Base-by-base conservation (phyloP, 2,888 invertebrate species). In the Ametastegia equiseti region DNA sequence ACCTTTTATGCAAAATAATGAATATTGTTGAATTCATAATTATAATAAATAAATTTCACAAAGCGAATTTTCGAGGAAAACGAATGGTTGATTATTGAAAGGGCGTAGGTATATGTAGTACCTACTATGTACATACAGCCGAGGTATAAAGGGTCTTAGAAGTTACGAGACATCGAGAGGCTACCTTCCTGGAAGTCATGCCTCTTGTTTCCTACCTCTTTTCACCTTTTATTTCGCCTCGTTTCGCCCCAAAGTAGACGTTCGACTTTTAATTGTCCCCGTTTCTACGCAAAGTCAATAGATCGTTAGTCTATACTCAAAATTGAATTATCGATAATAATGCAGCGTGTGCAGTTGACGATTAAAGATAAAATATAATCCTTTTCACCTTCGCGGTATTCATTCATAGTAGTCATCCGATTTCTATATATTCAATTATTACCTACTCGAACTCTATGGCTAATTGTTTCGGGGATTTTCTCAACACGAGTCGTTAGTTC, bases 81-180 rank as follows among this genome's bases (percentile, higher is more conserved):
- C 23, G 27, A 71, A 45, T 71, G 13, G 9, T 7, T 30, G 15
- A 45, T 71, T 19, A 27, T 30, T 15, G 39, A 39, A 36, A 71
- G n/a, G n/a, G n/a, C n/a, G n/a, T n/a, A n/a, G n/a, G n/a, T n/a
- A n/a, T n/a, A n/a, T n/a, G 27, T 27, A 30, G 5, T 30, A 11
- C 27, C 19, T 54, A 54, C 30, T 60, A 7, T 33, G 33, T 63
- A 33, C 33, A 15, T 63, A 30, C 19, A 23, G 19, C 36, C 6
- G n/a, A 54, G 36, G 75, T 75, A 75, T 54, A 54, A 54, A 75
- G 54, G 75, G 50, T 11, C 75, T 54, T 54, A 54, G 75, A 54
- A 75, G 54, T 33, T 33, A 54, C 75, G 36, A 75, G 54, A 54
- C 50, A 75, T 75, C 11, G 36, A 54, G 50, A 36, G 5, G 3